Evolutionary conservation across 2,113 vertebrate species (phyloP).

Genomic region (Trichechus manatus): DNA sequence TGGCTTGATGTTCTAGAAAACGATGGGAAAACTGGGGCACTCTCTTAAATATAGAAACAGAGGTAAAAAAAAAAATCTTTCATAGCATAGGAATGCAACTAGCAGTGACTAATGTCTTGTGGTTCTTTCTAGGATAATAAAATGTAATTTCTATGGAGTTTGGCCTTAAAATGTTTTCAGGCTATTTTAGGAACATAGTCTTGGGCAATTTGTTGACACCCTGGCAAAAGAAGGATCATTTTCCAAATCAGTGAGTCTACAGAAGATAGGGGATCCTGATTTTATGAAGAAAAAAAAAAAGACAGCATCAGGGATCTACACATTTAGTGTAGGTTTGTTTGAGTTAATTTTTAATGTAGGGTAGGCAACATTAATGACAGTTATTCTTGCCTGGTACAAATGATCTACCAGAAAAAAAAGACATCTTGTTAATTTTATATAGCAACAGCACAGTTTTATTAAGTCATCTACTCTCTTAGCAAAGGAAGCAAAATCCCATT

Average conservation of each 20-base stretch:
- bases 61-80: conserved; percentile 47
- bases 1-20: neutral
- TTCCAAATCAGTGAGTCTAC: neutral
- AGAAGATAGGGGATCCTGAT: neutral
- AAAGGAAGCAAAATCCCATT: conserved; percentile 16
- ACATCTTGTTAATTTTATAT: conserved; percentile 55
- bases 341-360: conserved; percentile 37
- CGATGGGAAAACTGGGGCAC: neutral
- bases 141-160: conserved; percentile 63
- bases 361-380: neutral
- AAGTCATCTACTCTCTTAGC: conserved; percentile 36
- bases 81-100: conserved; percentile 45
- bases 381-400: conserved; percentile 56
- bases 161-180: conserved; percentile 50
- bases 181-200: conserved; percentile 55
- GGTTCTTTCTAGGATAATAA: conserved; percentile 79
- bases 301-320: neutral
- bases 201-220: conserved; percentile 37
- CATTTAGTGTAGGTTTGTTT: neutral
- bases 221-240: conserved; percentile 18
- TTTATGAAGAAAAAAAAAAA: neutral
- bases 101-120: conserved; percentile 63
- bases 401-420: conserved; percentile 34
- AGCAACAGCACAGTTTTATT: conserved; percentile 51
- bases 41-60: conserved; percentile 49